A percentile compares a stretch with the other conserved stretches of the same genome.
Conservation (phyloP, 2,888 invertebrate species). For the Ommatoiulus sabulosus region DNA sequence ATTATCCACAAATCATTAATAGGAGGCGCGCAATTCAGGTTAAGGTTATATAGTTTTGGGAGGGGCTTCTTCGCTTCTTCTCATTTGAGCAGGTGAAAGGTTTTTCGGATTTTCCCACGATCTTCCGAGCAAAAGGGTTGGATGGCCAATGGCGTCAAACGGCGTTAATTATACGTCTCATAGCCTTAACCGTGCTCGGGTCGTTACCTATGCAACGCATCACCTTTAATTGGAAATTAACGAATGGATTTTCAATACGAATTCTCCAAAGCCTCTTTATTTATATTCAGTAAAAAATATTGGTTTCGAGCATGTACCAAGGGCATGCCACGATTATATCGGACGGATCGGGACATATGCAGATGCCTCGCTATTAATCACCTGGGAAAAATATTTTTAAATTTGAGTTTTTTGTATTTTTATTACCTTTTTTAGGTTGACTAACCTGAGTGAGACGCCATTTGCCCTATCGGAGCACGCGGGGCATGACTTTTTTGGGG, state of each 20-base stretch:
- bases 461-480: slow-evolving; percentile 10
- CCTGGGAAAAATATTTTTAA: slow-evolving; percentile 3
- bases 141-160: slow-evolving; percentile 47
- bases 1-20: slow-evolving; percentile 5
- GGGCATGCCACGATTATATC: slow-evolving; percentile 16
- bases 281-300: slow-evolving; percentile 34
- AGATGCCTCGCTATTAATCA: slow-evolving; percentile 1
- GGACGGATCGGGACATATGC: neutral
- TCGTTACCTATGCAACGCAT: slow-evolving; percentile 22
- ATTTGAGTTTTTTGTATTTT: slow-evolving; percentile 28
- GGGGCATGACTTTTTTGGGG: neutral
- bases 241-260: slow-evolving; percentile 2
- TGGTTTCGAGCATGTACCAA: slow-evolving; percentile 15
- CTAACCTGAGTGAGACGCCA: neutral
- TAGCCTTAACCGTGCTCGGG: slow-evolving; percentile 8
- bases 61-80: neutral
- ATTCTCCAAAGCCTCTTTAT: neutral
- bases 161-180: slow-evolving; percentile 49
- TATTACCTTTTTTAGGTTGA: slow-evolving; percentile 45
- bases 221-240: slow-evolving; percentile 32
- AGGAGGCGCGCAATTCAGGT: neutral
- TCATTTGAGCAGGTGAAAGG: slow-evolving; percentile 37
- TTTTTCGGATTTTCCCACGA: slow-evolving; percentile 50
- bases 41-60: slow-evolving; percentile 37
- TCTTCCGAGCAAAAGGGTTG: slow-evolving; percentile 42